Evolutionary conservation across 2,113 vertebrate species (phyloP).

Genomic region (Gnathonemus longibarbis): DNA sequence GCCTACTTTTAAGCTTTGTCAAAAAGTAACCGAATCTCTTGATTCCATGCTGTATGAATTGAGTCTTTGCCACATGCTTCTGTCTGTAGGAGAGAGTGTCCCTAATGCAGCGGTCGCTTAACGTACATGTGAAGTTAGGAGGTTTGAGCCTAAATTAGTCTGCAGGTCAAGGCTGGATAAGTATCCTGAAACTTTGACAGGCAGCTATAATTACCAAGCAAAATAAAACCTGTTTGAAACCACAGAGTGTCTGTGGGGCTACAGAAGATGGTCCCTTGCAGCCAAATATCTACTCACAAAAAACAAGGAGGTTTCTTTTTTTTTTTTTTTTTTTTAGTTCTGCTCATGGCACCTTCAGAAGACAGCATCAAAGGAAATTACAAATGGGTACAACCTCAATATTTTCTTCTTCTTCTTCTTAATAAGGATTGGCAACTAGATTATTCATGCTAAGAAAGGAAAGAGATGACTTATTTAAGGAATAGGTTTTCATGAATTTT

Average conservation of each 20-base stretch:
- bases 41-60: background rate
- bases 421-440: slow-evolving; percentile 5
- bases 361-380: background rate
- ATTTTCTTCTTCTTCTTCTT: background rate
- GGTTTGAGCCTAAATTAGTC: background rate
- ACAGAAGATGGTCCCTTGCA: background rate
- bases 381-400: background rate
- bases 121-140: background rate
- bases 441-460: slow-evolving; percentile 7
- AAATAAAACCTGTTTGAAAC: background rate
- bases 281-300: background rate
- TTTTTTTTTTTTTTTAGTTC: background rate
- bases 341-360: background rate
- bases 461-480: background rate
- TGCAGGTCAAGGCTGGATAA: background rate
- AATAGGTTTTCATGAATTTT: background rate
- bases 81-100: background rate
- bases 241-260: background rate
- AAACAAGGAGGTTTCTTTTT: background rate
- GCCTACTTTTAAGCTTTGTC: background rate
- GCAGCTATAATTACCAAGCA: background rate
- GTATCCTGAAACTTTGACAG: background rate
- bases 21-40: background rate
- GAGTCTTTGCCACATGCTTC: background rate
- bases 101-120: background rate